A percentile compares a stretch with the other conserved stretches of the same genome.
Conservation (phyloP, 2,797 vertebrate species). For the Pangasius krempfi region DNA sequence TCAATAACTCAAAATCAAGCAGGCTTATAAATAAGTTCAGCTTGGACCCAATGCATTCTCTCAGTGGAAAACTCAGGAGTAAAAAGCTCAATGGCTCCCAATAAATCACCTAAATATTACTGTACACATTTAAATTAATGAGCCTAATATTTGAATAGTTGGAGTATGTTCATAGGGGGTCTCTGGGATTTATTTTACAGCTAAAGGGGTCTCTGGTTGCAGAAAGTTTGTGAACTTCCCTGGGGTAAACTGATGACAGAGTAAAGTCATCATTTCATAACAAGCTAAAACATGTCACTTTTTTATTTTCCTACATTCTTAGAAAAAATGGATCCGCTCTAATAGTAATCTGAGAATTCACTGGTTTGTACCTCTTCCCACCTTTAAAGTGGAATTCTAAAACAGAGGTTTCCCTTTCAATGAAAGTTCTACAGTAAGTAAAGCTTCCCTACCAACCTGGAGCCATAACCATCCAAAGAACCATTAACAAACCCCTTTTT, state of each 20-base stretch:
- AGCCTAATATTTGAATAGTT: background rate
- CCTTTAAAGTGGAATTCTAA: background rate
- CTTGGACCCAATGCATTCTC: background rate
- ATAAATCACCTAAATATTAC: background rate
- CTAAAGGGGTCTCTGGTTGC: background rate
- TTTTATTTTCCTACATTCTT: background rate
- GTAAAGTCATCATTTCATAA: background rate
- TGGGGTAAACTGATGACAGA: background rate
- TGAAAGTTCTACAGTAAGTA: background rate
- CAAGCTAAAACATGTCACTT: too few relatives aligned
- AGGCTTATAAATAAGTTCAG: background rate
- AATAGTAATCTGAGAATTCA: background rate
- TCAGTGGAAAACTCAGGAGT: background rate
- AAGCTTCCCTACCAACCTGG: background rate
- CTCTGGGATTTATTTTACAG: background rate
- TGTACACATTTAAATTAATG: background rate
- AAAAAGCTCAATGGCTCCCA: background rate
- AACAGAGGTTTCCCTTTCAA: background rate
- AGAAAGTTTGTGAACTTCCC: background rate
- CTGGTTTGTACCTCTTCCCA: background rate
- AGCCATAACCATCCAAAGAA: background rate
- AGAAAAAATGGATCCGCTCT: background rate
- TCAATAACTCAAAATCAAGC: background rate
- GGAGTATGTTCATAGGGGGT: background rate
- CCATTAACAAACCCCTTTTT: background rate